These are phyloP conservation scores for Dunckerocampus dactyliophorus DNA, from an alignment of 2,113 vertebrate genomes.

Conservation along the genomic window DNA sequence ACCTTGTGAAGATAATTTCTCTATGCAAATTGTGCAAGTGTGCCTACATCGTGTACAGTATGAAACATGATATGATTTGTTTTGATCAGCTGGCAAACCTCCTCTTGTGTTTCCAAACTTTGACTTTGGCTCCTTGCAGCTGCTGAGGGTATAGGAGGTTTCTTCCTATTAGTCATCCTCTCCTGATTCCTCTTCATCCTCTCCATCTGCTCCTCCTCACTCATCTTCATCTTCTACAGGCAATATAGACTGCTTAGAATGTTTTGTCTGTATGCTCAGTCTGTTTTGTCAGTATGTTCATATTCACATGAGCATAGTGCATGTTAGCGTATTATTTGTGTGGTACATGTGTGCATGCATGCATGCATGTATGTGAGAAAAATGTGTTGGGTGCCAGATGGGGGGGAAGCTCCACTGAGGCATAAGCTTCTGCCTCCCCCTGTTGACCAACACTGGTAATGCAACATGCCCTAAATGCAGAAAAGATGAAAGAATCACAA, in stretches of 20 bases:
- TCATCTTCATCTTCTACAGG: constrained; percentile 63
- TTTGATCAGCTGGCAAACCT: constrained; percentile 41
- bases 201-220: constrained; percentile 67
- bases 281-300: neutral
- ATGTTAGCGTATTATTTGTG: neutral
- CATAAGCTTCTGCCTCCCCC: constrained; percentile 46
- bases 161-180: constrained; percentile 56
- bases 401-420: constrained; percentile 11
- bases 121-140: constrained; percentile 46
- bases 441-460: constrained; percentile 21
- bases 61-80: neutral
- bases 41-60: too few species aligned
- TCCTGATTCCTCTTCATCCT: constrained; percentile 66
- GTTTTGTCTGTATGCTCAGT: neutral
- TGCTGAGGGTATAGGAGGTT: constrained; percentile 26
- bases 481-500: constrained; percentile 54
- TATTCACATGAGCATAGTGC: constrained; percentile 16
- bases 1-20: too few species aligned
- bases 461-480: constrained; percentile 66
- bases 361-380: constrained; percentile 25
- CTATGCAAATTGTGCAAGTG: too few species aligned
- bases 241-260: constrained; percentile 18
- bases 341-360: constrained; percentile 8
- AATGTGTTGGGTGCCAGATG: constrained; percentile 26
- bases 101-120: constrained; percentile 46